Conservation (phyloP, 2,888 invertebrate genomes). For the Ophioninae sp. region DNA sequence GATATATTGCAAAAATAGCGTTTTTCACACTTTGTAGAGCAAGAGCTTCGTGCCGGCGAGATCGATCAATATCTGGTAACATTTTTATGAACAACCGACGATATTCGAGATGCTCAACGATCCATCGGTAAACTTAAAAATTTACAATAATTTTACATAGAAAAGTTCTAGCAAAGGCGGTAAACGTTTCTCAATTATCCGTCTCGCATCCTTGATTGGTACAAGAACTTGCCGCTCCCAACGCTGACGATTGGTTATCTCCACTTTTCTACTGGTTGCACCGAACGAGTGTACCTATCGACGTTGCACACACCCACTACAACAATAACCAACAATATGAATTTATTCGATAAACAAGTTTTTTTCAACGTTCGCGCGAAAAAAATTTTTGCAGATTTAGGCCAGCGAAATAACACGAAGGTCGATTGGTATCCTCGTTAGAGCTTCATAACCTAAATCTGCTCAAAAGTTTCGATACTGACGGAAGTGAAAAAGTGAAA, state of each 20-base stretch:
- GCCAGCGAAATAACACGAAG: background rate
- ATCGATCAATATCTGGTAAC: background rate
- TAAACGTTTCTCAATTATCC: background rate
- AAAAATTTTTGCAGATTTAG: background rate
- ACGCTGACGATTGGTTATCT: background rate
- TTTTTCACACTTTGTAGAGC: background rate
- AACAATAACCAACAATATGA: constrained; percentile 25
- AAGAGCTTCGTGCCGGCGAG: background rate
- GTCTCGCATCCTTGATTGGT: background rate
- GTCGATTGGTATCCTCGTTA: background rate
- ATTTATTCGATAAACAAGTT: background rate
- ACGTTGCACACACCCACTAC: constrained; percentile 4
- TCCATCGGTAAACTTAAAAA: background rate
- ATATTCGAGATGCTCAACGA: background rate
- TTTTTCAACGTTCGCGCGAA: background rate
- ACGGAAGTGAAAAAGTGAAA: background rate
- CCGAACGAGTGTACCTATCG: background rate
- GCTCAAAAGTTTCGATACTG: background rate
- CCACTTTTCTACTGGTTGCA: background rate
- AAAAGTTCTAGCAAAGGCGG: background rate
- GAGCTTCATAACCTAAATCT: background rate
- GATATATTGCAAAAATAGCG: background rate
- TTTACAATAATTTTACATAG: background rate
- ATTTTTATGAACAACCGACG: background rate
- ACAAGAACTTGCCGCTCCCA: background rate